These are phyloP conservation scores for Hoplostethus mediterraneus DNA, from an alignment of 2,797 vertebrate species.

Conservation along the genomic window DNA sequence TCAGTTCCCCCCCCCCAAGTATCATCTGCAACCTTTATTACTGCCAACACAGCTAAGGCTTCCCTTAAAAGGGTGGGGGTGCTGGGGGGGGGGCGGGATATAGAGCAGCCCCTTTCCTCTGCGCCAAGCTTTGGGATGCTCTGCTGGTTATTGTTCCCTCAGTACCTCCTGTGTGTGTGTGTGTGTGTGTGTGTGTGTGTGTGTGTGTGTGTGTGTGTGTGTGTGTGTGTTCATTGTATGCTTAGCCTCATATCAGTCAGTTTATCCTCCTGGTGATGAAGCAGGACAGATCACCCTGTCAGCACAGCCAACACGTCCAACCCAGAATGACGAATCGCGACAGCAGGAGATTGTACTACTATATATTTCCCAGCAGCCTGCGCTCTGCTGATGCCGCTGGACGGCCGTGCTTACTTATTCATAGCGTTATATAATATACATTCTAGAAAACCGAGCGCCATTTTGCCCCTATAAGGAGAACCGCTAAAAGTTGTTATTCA, in stretches of 20 bases:
- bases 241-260: conserved; percentile 71
- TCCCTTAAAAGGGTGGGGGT: conserved; percentile 54
- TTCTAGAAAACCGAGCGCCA: conserved; percentile 39
- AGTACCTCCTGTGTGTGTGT: conserved; percentile 21
- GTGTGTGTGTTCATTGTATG: conserved; percentile 52
- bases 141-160: conserved; percentile 72
- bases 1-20: conserved; percentile 57
- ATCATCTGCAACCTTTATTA: conserved; percentile 73
- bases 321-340: conserved; percentile 55
- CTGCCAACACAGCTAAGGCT: conserved; percentile 60
- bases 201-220: conserved; percentile 13
- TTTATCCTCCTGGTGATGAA: conserved; percentile 65
- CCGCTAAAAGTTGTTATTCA: conserved; percentile 21
- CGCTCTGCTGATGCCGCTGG: conserved; percentile 43
- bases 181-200: conserved; percentile 10
- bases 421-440: conserved; percentile 65
- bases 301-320: conserved; percentile 63
- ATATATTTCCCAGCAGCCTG: conserved; percentile 58
- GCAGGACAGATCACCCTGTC: conserved; percentile 70
- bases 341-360: conserved; percentile 46
- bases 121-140: conserved; percentile 66
- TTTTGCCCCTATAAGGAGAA: conserved; percentile 39
- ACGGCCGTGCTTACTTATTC: conserved; percentile 64
- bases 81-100: conserved; percentile 29
- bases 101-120: conserved; percentile 58